Evolutionary conservation across 2,113 vertebrate genomes (phyloP).

Genomic region (Dipodomys merriami): DNA sequence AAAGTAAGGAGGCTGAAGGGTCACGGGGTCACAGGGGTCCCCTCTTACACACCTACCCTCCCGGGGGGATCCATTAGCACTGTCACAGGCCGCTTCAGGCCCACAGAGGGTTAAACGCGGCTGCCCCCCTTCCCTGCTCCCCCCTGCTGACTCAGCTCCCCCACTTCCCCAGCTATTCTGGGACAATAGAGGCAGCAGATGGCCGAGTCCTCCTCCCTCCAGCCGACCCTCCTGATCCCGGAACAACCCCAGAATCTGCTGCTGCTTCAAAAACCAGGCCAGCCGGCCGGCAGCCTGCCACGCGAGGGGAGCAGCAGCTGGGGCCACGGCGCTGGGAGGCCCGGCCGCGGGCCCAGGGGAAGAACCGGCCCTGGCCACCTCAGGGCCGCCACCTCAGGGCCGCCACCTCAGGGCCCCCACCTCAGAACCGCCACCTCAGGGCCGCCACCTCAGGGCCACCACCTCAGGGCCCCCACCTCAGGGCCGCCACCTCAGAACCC

Average conservation of each 20-base stretch:
- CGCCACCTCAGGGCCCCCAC: no score
- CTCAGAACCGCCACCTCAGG: no score
- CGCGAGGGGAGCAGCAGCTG: rapidly evolving
- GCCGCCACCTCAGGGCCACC: no score
- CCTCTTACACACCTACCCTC: no score
- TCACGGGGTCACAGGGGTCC: background rate
- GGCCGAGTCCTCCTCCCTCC: constrained; percentile 82
- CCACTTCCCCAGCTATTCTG: constrained; percentile 78
- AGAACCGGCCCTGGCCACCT: no score
- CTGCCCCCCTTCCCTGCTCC: background rate
- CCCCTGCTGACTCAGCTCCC: constrained; percentile 67
- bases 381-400: no score
- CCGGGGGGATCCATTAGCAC: background rate
- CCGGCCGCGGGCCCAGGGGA: no score
- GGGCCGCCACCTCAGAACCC: no score
- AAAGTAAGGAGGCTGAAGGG: background rate
- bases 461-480: no score
- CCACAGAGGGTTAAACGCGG: constrained; percentile 6
- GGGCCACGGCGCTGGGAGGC: background rate
- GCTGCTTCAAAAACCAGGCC: constrained; percentile 84
- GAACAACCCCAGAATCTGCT: constrained; percentile 77
- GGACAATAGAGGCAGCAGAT: constrained; percentile 88
- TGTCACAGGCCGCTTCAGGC: background rate
- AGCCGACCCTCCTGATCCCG: constrained; percentile 82
- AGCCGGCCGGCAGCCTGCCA: constrained; percentile 22